Evolutionary conservation across 2,797 vertebrate genomes (phyloP), one percentile per base, ranked within the genome.

Genomic region (Peromyscus eremicus): DNA sequence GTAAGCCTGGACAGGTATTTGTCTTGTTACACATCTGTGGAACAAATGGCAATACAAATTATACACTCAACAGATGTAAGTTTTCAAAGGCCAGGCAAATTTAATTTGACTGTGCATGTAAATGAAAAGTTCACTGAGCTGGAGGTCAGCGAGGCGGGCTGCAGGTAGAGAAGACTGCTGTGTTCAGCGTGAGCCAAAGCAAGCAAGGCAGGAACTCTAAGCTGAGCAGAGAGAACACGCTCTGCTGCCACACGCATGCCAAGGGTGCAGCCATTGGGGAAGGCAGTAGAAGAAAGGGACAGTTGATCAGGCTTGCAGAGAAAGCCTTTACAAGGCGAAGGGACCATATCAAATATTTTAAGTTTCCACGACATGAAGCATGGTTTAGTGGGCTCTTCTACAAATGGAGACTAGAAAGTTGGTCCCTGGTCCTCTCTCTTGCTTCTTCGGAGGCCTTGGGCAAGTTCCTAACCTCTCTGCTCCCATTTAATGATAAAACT

Each of bases 1-100:
- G 97, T 98, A 98, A 98, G 98, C 97, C 98, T 57, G 96, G 98
- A 98, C 98, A 98, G 98, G 98, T 99, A 98, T 98, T 98, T 98
- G 98, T 98, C 98, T 98, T 98, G 97, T 98, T 98, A 98, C 98
- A 98, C 98, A 98, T 98, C 98, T 99, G 99, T 94, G 97, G 96
- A 98, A 98, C 98, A 98, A 99, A 99, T 98, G 98, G 97, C 92
- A 96, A 96, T 98, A 97, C 98, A 98, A 98, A 98, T 97, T 97
- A 93, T 97, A 98, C 91, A 98, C 71, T 92, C 97, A 98, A 97
- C 98, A 98, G 98, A 98, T 97, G 98, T 92, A 98, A 82, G 92
- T 98, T 98, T 98, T 98, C 98, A 97, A 98, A 98, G 97, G 92
- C 93, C 52, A 0, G 2, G 97, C 84, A 98, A 98, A 98, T 97